phyloP scores from a whole-genome alignment of 35 echinoderm and acorn worm species.

The Lytechinus pictus region DNA sequence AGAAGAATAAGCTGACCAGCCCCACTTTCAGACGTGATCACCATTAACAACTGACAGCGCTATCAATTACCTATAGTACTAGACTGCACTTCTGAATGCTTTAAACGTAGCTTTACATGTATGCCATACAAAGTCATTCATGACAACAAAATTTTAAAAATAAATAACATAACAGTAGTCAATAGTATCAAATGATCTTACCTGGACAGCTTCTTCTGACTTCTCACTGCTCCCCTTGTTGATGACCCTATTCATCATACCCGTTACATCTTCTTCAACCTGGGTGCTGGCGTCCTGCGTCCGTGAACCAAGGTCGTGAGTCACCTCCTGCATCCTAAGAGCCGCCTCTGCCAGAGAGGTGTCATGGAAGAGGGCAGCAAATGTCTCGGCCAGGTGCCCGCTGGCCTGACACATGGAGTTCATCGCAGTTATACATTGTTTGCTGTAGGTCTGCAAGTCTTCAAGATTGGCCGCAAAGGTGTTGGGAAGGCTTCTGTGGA shows the following conservation, averaged over 20 bases:
- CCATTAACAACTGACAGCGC: too few species aligned
- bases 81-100: too few species aligned
- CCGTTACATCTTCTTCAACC: slow-evolving; percentile 65
- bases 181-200: neutral
- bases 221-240: slow-evolving; percentile 59
- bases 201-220: slow-evolving; percentile 78
- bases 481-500: slow-evolving; percentile 78
- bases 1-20: too few species aligned
- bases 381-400: slow-evolving; percentile 67
- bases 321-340: slow-evolving; percentile 64
- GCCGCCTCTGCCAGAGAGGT: slow-evolving; percentile 74
- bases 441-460: slow-evolving; percentile 70
- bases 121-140: too few species aligned
- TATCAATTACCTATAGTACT: too few species aligned
- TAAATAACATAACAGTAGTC: too few species aligned
- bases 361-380: slow-evolving; percentile 66
- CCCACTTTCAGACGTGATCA: too few species aligned
- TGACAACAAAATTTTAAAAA: too few species aligned
- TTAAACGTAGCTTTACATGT: too few species aligned
- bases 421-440: slow-evolving; percentile 63
- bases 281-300: slow-evolving; percentile 64
- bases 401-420: slow-evolving; percentile 69
- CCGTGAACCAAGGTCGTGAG: slow-evolving; percentile 65
- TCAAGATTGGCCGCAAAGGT: slow-evolving; percentile 69
- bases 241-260: slow-evolving; percentile 63